Conservation (phyloP, 2,113 vertebrate genomes). For the Todiramphus chloris region DNA sequence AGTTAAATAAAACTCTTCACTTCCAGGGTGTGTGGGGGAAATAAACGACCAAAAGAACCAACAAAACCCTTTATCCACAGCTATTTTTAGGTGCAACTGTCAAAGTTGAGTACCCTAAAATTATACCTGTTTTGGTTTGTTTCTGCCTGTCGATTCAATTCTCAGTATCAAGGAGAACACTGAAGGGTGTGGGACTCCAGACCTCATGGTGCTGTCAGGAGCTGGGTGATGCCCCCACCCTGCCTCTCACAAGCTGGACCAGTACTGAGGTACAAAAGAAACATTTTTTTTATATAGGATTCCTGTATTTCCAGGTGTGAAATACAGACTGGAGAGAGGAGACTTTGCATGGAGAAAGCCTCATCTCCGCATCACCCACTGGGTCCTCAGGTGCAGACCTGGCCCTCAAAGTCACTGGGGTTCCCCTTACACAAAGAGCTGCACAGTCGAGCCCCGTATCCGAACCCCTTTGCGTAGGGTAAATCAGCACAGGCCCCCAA, state of each 20-base stretch:
- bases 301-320: background rate
- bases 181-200: background rate
- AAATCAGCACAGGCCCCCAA: background rate
- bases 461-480: background rate
- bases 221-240: background rate
- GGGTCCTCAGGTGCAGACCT: background rate
- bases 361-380: background rate
- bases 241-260: background rate
- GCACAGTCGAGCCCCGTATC: background rate
- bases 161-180: background rate
- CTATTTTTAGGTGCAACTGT: background rate
- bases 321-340: background rate
- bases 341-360: background rate
- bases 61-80: background rate
- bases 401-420: background rate
- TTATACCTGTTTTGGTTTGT: background rate
- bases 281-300: background rate
- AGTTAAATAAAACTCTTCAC: conserved; percentile 4
- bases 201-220: background rate
- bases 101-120: conserved; percentile 3
- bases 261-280: background rate
- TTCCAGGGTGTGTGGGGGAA: background rate
- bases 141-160: conserved; percentile 39
- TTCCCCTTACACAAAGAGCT: no score
- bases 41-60: no score